These are phyloP conservation scores for Keiferia lycopersicella DNA, from an alignment of 2,888 invertebrate genomes.

Conservation along the genomic window DNA sequence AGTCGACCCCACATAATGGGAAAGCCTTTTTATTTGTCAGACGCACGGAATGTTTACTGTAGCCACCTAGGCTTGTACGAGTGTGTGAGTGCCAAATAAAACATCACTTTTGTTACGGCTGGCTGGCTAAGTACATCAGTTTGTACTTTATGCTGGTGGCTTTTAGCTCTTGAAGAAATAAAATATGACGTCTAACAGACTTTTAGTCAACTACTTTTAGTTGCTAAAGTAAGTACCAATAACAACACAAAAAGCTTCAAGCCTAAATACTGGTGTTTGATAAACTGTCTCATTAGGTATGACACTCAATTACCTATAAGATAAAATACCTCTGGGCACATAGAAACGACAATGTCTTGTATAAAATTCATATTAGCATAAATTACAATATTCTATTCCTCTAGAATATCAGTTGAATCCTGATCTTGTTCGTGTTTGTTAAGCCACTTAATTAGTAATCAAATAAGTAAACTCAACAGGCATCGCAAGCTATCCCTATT, in stretches of 20 bases:
- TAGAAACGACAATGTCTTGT: neutral
- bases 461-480: neutral
- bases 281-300: neutral
- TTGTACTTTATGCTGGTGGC: neutral
- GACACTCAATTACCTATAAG: no score
- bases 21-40: conserved; percentile 59
- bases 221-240: no score
- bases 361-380: neutral
- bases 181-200: neutral
- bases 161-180: neutral
- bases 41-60: conserved; percentile 50
- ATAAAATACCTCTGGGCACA: no score
- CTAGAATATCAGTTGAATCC: neutral
- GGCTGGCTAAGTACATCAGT: neutral
- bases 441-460: conserved; percentile 3
- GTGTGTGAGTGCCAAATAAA: neutral
- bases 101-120: neutral
- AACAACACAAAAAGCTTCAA: no score
- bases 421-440: neutral
- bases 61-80: conserved; percentile 19
- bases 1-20: conserved; percentile 61
- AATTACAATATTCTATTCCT: neutral
- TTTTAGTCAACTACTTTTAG: neutral
- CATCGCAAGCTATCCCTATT: neutral
- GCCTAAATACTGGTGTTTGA: no score